Percentiles rank a stretch among this genome's conserved stretches.
Evolutionary conservation across 1,140 invertebrate species (phyloP).

Genomic region (Diorhabda carinulata): DNA sequence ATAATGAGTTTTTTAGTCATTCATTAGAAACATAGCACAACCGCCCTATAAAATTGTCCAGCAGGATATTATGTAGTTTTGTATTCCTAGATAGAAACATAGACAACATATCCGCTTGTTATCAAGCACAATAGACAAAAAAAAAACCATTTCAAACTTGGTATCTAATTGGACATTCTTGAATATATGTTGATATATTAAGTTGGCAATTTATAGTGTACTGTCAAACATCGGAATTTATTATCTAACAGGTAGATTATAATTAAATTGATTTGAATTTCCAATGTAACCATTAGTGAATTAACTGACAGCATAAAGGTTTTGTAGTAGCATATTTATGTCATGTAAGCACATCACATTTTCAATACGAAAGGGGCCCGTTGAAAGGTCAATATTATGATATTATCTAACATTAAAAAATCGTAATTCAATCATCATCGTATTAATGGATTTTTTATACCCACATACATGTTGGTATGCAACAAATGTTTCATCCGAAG

Average conservation of each 20-base stretch:
- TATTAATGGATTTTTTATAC: too few relatives aligned
- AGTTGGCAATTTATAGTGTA: conserved; percentile 4
- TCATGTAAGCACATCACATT: conserved; percentile 10
- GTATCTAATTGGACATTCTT: background rate
- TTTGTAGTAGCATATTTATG: conserved; percentile 17
- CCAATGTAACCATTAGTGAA: conserved; percentile 9
- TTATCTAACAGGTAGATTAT: conserved; percentile 13
- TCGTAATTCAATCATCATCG: too few relatives aligned
- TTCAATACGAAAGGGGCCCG: conserved; percentile 8
- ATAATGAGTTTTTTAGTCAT: too few relatives aligned
- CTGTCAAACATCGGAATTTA: conserved; percentile 8
- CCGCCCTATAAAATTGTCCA: too few relatives aligned
- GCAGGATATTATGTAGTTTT: too few relatives aligned
- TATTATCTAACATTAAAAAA: background rate
- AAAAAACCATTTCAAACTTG: background rate
- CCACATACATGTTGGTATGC: too few relatives aligned
- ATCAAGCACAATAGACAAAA: too few relatives aligned
- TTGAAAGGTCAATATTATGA: conserved; percentile 9
- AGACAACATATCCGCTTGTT: too few relatives aligned
- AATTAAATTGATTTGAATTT: conserved; percentile 18
- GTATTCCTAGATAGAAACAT: too few relatives aligned
- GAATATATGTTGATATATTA: conserved; percentile 5
- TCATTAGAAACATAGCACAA: too few relatives aligned
- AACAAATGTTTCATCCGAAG: too few relatives aligned
- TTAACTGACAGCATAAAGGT: conserved; percentile 21